Conservation (phyloP, 2,888 invertebrate species). For the Hyppa rectilinea region DNA sequence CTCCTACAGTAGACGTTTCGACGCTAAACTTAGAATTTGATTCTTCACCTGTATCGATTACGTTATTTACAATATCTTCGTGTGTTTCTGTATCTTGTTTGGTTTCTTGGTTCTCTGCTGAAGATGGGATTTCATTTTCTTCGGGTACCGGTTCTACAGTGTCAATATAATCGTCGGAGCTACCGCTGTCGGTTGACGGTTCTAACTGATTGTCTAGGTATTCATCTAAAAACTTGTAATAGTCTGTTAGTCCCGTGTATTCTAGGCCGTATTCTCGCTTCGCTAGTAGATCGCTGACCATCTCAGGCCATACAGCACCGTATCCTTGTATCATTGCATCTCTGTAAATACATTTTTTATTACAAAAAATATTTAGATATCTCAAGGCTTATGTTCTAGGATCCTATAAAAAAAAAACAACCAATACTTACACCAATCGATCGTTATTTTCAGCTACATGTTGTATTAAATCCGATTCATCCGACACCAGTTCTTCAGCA, state of each 20-base stretch:
- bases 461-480: slow-evolving; percentile 84
- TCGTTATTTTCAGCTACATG: slow-evolving; percentile 83
- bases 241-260: slow-evolving; percentile 88
- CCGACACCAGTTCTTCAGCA: slow-evolving; percentile 85
- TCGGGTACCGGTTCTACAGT: slow-evolving; percentile 74
- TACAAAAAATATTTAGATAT: background rate
- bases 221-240: slow-evolving; percentile 89
- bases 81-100: slow-evolving; percentile 60
- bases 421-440: slow-evolving; percentile 84
- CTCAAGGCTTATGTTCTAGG: background rate
- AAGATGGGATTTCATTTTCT: slow-evolving; percentile 77
- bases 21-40: slow-evolving; percentile 75
- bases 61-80: slow-evolving; percentile 75
- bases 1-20: slow-evolving; percentile 87
- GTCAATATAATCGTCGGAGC: slow-evolving; percentile 81
- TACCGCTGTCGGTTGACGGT: slow-evolving; percentile 72
- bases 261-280: slow-evolving; percentile 87
- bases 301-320: slow-evolving; percentile 85
- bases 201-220: slow-evolving; percentile 89
- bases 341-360: slow-evolving; percentile 69
- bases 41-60: slow-evolving; percentile 81
- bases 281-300: slow-evolving; percentile 86
- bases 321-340: slow-evolving; percentile 87
- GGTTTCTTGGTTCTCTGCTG: slow-evolving; percentile 57
- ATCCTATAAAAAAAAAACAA: background rate